Evolutionary conservation across 1,140 invertebrate species (phyloP).

Genomic region (Heterodera carotae): DNA sequence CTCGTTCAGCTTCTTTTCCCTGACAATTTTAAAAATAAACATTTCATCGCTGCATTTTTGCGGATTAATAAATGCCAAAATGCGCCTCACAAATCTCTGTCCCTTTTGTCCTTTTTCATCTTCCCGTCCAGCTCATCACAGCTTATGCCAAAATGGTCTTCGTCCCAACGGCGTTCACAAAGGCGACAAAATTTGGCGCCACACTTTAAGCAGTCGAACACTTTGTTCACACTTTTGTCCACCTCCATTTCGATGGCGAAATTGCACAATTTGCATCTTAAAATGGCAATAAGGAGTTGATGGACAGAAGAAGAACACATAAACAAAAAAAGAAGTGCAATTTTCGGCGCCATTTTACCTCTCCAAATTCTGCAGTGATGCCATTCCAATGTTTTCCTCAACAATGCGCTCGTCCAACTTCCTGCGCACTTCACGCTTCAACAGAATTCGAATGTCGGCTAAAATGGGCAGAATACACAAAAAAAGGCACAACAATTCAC

Average conservation of each 20-base stretch:
- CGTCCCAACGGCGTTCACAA: conserved; percentile 43
- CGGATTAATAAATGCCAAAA: background rate
- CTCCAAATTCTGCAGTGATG: conserved; percentile 31
- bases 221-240: conserved; percentile 38
- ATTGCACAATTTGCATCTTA: conserved; percentile 44
- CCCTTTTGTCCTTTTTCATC: conserved; percentile 25
- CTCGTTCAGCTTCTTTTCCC: conserved; percentile 45
- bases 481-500: background rate
- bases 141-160: conserved; percentile 42
- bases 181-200: conserved; percentile 39
- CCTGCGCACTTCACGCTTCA: conserved; percentile 29
- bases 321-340: conserved; percentile 10
- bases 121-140: conserved; percentile 39
- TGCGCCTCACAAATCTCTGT: conserved; percentile 31
- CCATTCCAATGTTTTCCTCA: conserved; percentile 45
- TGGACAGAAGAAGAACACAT: conserved; percentile 5
- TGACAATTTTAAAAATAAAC: conserved; percentile 27
- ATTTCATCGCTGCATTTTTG: too few relatives aligned
- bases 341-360: too few relatives aligned
- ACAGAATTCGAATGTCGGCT: conserved; percentile 38
- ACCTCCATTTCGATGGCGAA: conserved; percentile 43
- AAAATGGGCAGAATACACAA: background rate
- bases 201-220: conserved; percentile 43
- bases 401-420: conserved; percentile 41
- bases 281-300: too few relatives aligned